phyloP scores from a whole-genome alignment of 1,140 invertebrate genomes.

The Dendroctonus ponderosae region DNA sequence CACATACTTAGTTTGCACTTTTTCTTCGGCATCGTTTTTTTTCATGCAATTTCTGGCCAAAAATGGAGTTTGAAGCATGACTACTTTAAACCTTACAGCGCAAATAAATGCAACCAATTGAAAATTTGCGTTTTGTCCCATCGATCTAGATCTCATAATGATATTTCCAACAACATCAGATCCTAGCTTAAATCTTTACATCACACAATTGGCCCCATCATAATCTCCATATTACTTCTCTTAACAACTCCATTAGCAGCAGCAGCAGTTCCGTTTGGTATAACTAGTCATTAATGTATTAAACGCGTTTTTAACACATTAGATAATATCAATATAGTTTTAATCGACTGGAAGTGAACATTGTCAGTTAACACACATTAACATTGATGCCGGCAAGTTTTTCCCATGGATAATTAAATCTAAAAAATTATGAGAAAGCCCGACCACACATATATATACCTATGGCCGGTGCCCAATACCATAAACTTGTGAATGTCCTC shows the following conservation, averaged over 20 bases:
- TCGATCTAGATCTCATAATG: too few relatives aligned
- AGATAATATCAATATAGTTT: conserved; percentile 28
- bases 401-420: conserved; percentile 27
- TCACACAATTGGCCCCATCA: too few relatives aligned
- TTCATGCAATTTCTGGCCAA: too few relatives aligned
- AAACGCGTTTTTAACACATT: conserved; percentile 22
- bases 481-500: conserved; percentile 10
- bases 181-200: too few relatives aligned
- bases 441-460: neutral
- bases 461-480: neutral
- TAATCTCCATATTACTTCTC: conserved; percentile 1
- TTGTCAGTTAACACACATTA: conserved; percentile 22
- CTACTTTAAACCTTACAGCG: too few relatives aligned
- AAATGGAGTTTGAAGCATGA: too few relatives aligned
- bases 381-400: conserved; percentile 10
- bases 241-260: conserved; percentile 3
- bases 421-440: conserved; percentile 1
- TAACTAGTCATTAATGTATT: conserved; percentile 22
- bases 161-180: too few relatives aligned
- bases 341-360: conserved; percentile 28
- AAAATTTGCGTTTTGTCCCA: too few relatives aligned
- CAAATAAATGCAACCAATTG: too few relatives aligned
- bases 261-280: conserved; percentile 3
- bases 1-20: too few relatives aligned
- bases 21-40: too few relatives aligned